Evolutionary conservation across 2,797 vertebrate species (phyloP), one percentile per base, ranked within the genome.

Genomic region (Geotrypetes seraphini): DNA sequence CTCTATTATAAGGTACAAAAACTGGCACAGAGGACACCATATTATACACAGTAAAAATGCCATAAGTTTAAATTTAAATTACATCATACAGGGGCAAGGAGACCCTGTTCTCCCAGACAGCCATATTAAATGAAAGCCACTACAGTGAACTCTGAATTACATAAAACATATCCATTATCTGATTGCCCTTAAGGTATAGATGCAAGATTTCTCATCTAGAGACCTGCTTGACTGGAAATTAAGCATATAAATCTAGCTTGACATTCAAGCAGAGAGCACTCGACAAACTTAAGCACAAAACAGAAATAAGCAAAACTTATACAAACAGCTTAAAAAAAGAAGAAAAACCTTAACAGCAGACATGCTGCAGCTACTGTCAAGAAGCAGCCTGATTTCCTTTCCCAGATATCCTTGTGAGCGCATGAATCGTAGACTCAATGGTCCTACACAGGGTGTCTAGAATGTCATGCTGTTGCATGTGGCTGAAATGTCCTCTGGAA

Each of bases 31-130:
- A 91, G 85, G 85, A 94, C 86, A 83, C 83, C 69, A 89, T 86
- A 91, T 90, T 89, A 90, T 91, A 93, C 87, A 94, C 87, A 83
- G 88, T 92, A 97, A 97, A 98, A 97, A 96, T 84, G 87, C 89
- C 87, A 79, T 89, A 87, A 89, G 88, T 95, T 96, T 95, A 95
- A 97, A 96, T 95, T 96, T 95, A 95, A 97, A 96, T 92, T 91
- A 92, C 86, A 84, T 75, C 69, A 69, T 75, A 72, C 70, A 78
- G 78, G 74, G 76, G 48, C 31, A 62, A 25, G 63, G 66, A 71
- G 84, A 89, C 86, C 78, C 69, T 65, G 63, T 86, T 81, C 80
- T 86, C 88, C 87, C 80, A 73, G 85, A 91, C 88, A 89, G 88
- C 91, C 88, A 87, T 85, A 80, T 83, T 84, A 79, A 89, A 86